Evolutionary conservation across 2,113 vertebrate species (phyloP), one percentile per base, ranked within the genome.

Genomic region (Pachyramphus minor): DNA sequence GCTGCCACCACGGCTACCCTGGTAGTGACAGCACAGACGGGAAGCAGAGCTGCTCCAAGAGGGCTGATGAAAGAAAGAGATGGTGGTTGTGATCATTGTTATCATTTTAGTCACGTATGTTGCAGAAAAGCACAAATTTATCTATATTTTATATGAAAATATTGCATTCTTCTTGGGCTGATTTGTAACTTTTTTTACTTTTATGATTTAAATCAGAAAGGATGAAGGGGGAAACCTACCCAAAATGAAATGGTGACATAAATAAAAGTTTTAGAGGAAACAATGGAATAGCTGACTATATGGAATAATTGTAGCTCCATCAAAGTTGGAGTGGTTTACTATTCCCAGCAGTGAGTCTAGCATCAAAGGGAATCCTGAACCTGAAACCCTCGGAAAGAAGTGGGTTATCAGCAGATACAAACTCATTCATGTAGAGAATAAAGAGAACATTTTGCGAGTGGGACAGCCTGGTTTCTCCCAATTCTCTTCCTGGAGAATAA

Each of bases 301-400:
- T 73, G 41, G 62, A 96, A 82, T 95, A 92, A 92, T 33, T 75
- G 74, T 33, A 68, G 66, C 35, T 89, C 28, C 74, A 82, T 89
- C 93, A 92, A 87, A 95, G 84, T 67, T 68, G 35, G 60, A 67
- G n/a, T 37, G 73, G 89, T 96, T 96, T 95, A 79, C 84, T 79
- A 66, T 95, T 96, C 83, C 71, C 91, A 93, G 93, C 87, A 84
- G 93, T 62, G 45, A 86, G 67, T 20, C 71, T 87, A 45, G 81
- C 62, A 96, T 97, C 95, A 97, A 96, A 96, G 62, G 58, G 89
- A 95, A 91, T 89, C 81, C 74, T 87, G 84, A 95, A 95, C 84
- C 31, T 82, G 66, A 94, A 82, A 79, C 56, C 25, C 52, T 87
- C 63, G 47, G 87, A 79, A 93, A 82, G 89, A 96, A 94, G 77